Conservation (phyloP, 2,113 vertebrate species). For the Otus sunia region DNA sequence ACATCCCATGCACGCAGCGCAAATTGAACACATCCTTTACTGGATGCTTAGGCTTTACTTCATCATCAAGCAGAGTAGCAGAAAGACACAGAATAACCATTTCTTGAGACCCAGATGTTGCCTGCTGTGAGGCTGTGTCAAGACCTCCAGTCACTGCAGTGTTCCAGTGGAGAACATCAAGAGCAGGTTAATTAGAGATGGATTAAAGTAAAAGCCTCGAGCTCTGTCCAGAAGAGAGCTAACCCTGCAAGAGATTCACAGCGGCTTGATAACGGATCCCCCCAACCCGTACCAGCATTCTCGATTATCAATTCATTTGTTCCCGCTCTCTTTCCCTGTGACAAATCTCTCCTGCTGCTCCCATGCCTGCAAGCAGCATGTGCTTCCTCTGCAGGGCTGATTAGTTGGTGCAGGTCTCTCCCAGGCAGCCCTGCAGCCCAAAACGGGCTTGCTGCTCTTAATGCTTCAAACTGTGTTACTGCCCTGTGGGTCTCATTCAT, state of each 20-base stretch:
- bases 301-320: accelerated
- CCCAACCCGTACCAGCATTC: background rate
- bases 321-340: background rate
- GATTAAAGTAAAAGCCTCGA: background rate
- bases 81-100: background rate
- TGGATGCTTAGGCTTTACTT: background rate
- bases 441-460: background rate
- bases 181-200: background rate
- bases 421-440: background rate
- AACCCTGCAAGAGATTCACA: background rate
- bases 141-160: background rate
- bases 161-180: background rate
- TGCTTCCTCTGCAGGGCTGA: accelerated
- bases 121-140: background rate
- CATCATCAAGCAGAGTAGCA: background rate
- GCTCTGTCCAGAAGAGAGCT: background rate
- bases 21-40: background rate
- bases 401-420: background rate
- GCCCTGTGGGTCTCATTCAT: background rate
- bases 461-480: background rate
- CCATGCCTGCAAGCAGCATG: accelerated
- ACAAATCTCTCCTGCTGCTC: background rate
- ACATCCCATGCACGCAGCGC: accelerated
- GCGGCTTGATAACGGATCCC: background rate
- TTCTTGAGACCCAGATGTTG: background rate